These are phyloP conservation scores for Labia minor DNA, from an alignment of 2,888 invertebrate species.

Conservation along the genomic window DNA sequence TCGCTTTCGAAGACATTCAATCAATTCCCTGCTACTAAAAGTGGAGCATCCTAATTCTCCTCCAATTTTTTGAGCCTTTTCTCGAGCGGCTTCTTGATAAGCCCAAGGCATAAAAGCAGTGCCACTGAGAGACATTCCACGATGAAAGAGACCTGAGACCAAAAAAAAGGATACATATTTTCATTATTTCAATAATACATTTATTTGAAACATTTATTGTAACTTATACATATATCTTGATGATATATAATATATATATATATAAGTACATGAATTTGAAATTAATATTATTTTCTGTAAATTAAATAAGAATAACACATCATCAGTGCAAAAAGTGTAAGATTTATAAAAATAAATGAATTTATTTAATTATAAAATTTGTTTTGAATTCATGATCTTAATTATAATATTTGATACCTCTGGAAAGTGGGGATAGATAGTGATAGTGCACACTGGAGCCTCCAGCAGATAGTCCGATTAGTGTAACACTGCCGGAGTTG, in stretches of 20 bases:
- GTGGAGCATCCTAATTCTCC: constrained; percentile 52
- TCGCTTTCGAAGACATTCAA: constrained; percentile 52
- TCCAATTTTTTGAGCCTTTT: constrained; percentile 51
- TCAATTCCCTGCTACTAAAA: constrained; percentile 41
- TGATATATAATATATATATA: too few relatives aligned
- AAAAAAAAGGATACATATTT: background rate
- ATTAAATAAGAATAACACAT: too few relatives aligned
- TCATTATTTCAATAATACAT: too few relatives aligned
- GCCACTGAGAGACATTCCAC: constrained; percentile 61
- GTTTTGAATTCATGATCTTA: too few relatives aligned
- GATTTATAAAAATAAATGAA: too few relatives aligned
- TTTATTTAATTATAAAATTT: too few relatives aligned
- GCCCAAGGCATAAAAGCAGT: constrained; percentile 52
- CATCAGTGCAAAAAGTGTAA: too few relatives aligned
- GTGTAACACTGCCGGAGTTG: constrained; percentile 54
- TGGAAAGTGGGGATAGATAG: constrained; percentile 50
- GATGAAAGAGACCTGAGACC: constrained; percentile 44
- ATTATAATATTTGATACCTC: too few relatives aligned
- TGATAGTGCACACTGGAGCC: constrained; percentile 66
- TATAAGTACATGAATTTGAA: too few relatives aligned
- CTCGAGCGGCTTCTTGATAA: constrained; percentile 44
- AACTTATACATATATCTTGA: too few relatives aligned
- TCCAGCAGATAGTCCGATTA: constrained; percentile 62
- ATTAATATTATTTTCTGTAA: too few relatives aligned
- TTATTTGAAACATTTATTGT: too few relatives aligned